phyloP scores from a whole-genome alignment of 2,113 vertebrate species.

The Tursiops truncatus region DNA sequence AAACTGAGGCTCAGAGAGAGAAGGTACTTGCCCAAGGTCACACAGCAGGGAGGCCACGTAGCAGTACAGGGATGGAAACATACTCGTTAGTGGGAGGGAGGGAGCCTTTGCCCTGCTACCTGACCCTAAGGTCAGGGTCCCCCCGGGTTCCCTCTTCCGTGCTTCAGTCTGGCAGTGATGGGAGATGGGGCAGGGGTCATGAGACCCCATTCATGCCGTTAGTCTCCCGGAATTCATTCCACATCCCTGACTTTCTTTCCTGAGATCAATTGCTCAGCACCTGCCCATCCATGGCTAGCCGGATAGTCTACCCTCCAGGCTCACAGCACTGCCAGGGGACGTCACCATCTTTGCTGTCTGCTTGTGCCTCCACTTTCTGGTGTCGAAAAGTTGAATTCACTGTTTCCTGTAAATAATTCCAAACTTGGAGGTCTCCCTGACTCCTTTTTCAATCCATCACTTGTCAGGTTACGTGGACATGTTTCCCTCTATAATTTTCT shows the following conservation, averaged over 20 bases:
- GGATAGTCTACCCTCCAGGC: background rate
- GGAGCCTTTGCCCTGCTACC: too few relatives aligned
- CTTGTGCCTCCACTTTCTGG: background rate
- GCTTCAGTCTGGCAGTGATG: background rate
- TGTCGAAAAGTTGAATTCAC: background rate
- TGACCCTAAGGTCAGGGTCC: background rate
- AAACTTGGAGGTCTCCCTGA: background rate
- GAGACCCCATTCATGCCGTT: background rate
- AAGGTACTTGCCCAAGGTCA: background rate
- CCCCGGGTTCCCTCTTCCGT: background rate
- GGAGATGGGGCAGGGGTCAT: background rate
- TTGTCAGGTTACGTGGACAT: background rate
- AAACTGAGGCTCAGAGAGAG: background rate
- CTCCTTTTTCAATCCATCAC: background rate
- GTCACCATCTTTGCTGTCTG: background rate
- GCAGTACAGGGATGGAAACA: rapidly evolving
- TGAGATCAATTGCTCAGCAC: background rate
- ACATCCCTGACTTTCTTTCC: background rate
- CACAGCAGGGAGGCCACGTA: background rate
- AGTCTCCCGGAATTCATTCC: background rate
- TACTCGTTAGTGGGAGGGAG: rapidly evolving
- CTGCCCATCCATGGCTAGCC: background rate
- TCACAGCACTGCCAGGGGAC: background rate
- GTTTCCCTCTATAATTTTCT: background rate
- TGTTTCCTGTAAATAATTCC: background rate